These are phyloP conservation scores for Epirrita christyi DNA, from an alignment of 2,888 invertebrate genomes.

Conservation along the genomic window DNA sequence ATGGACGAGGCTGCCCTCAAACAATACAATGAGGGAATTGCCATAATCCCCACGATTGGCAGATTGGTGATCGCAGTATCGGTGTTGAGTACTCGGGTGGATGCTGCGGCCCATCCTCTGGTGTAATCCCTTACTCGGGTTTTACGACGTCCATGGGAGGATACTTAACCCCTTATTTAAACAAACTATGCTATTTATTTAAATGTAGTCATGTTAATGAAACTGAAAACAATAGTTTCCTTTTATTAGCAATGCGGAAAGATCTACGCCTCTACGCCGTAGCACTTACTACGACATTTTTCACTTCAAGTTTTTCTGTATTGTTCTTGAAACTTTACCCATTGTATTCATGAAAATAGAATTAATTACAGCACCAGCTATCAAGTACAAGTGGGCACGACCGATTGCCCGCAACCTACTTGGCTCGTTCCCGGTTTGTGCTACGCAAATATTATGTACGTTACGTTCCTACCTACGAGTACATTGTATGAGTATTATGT, in stretches of 20 bases:
- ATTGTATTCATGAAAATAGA: not conserved
- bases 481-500: not conserved
- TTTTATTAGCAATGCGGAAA: not conserved
- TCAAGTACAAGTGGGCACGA: conserved; percentile 56
- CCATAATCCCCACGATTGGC: too few species aligned
- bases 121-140: too few species aligned
- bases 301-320: not conserved
- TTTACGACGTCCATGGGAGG: too few species aligned
- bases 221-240: not conserved
- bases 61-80: too few species aligned
- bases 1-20: too few species aligned
- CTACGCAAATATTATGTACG: conserved; percentile 23
- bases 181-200: not conserved
- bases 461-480: not conserved
- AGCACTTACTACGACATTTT: not conserved
- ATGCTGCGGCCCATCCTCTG: too few species aligned
- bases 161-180: too few species aligned
- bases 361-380: conserved; percentile 35
- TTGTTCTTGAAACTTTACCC: conserved; percentile 1
- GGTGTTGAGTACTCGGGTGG: too few species aligned
- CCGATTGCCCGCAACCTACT: conserved; percentile 70
- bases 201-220: not conserved
- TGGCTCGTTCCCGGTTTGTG: conserved; percentile 52
- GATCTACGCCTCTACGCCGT: conserved; percentile 12
- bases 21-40: too few species aligned